Base-by-base conservation (phyloP, 1,140 invertebrate genomes). In the Archivesica marissinica region DNA sequence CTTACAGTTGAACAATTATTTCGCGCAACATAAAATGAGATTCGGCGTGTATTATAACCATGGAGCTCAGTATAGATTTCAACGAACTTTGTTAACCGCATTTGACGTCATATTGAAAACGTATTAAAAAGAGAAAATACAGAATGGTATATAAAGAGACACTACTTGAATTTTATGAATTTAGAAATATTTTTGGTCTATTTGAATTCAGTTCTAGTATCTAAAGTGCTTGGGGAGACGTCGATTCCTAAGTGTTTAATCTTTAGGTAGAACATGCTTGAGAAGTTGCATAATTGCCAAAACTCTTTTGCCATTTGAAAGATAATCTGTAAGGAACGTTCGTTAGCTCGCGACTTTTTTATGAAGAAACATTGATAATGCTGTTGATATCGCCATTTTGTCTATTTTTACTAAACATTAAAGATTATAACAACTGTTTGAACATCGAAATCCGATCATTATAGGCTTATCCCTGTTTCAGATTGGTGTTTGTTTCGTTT, bases 351-450 rank as follows among this genome's bases (percentile, higher is more conserved):
- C n/a, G 68, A 72, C 68, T 68, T 68, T 66, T 68, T 44, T 72
- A 72, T 72, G 41, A 44, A 44, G 28, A 47, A 44, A 47, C n/a
- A 23, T 47, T 72, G 41, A 72, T 47, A 47, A 41, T 72, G n/a
- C 6, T 44, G 68, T 50, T 13, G 33, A 38, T 72, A 72, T 72
- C 68, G 20, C 25, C n/a, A 30, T 28, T 47, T 47, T 56, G 28
- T 72, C 68, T 72, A 72, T 72, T 72, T 72, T 72, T 72, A 44
- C 41, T 50, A 47, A 41, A 47, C 68, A 72, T 72, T 72, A 47
- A 50, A 72, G 68, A 72, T 72, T 72, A 72, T 50, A 72, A 25
- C 68, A 44, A 44, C 68, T 72, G 68, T 72, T 72, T 33, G 68
- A 72, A 47, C 68, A 50, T 72, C 3, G 13, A 64, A 33, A 13